Percentiles rank a stretch among this genome's conserved stretches.
Evolutionary conservation across 2,888 invertebrate species (phyloP).

Genomic region (Leucania comma): DNA sequence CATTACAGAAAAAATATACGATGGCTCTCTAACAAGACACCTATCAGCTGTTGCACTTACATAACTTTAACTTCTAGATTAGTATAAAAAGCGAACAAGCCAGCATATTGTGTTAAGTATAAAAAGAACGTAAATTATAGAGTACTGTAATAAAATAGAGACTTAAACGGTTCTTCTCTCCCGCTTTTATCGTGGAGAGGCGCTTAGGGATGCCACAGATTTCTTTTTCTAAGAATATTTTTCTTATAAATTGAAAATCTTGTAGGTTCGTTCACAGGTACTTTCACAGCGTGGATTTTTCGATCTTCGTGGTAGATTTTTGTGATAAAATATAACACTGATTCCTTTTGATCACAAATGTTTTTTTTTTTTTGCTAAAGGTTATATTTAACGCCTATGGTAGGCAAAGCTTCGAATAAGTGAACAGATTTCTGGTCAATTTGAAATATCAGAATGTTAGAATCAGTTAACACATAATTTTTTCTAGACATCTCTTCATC

Average conservation of each 20-base stretch:
- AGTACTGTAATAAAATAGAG: conserved; percentile 73
- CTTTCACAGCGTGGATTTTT: conserved; percentile 24
- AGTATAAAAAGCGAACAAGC: conserved; percentile 31
- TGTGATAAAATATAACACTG: conserved; percentile 24
- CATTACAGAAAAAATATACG: too few relatives aligned
- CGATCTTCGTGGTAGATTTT: conserved; percentile 22
- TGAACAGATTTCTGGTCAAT: too few relatives aligned
- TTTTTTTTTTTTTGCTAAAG: too few relatives aligned
- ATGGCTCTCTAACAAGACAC: background rate
- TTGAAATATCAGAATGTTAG: too few relatives aligned
- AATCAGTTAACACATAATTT: too few relatives aligned
- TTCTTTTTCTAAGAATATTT: conserved; percentile 36
- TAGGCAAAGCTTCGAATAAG: too few relatives aligned
- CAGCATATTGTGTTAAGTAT: conserved; percentile 41
- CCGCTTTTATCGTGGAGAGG: conserved; percentile 68
- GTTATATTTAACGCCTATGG: background rate
- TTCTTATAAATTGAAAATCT: conserved; percentile 58
- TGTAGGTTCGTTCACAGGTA: conserved; percentile 11
- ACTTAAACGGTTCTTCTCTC: conserved; percentile 75
- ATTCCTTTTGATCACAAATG: background rate
- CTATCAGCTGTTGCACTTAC: conserved; percentile 16
- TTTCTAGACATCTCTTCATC: too few relatives aligned
- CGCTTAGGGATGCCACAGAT: conserved; percentile 67
- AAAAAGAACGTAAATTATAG: conserved; percentile 69
- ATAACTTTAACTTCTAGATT: conserved; percentile 25